Conservation (phyloP, 1,140 invertebrate species). For the Ceratina calcarata region DNA sequence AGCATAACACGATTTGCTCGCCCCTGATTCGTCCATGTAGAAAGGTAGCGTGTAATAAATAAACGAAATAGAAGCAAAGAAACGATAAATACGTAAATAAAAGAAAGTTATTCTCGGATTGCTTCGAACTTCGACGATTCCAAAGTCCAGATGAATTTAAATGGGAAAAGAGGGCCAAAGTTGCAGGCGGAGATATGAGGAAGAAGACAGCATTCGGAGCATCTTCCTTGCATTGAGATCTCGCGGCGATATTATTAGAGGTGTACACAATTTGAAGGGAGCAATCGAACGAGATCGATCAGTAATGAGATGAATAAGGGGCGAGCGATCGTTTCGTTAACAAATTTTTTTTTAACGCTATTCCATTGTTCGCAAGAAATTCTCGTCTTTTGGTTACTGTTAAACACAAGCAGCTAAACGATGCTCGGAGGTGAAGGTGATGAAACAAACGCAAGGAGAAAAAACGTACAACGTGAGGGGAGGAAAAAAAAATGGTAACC, state of each 20-base stretch:
- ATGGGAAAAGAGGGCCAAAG: no score
- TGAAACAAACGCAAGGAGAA: constrained; percentile 10
- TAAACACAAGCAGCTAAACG: constrained; percentile 10
- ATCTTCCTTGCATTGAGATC: no score
- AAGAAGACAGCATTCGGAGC: no score
- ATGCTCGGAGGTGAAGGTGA: constrained; percentile 8
- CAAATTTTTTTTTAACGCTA: constrained; percentile 55
- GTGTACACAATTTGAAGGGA: no score
- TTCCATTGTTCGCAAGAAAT: constrained; percentile 50
- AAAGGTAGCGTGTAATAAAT: constrained; percentile 1
- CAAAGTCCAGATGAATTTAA: background rate
- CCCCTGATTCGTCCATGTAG: constrained; percentile 68
- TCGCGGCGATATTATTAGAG: no score
- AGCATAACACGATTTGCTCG: constrained; percentile 68
- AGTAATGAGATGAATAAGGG: constrained; percentile 68
- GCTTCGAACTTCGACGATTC: background rate
- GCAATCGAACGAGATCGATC: background rate
- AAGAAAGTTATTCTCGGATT: background rate
- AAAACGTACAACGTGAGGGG: background rate
- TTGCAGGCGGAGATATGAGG: no score
- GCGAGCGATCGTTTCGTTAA: constrained; percentile 65
- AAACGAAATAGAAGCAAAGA: background rate
- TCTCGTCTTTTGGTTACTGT: background rate
- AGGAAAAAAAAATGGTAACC: background rate
- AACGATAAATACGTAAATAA: background rate